Evolutionary conservation across 1,140 invertebrate species (phyloP), one percentile per base, ranked within the genome.

Genomic region (Bombus vancouverensis): DNA sequence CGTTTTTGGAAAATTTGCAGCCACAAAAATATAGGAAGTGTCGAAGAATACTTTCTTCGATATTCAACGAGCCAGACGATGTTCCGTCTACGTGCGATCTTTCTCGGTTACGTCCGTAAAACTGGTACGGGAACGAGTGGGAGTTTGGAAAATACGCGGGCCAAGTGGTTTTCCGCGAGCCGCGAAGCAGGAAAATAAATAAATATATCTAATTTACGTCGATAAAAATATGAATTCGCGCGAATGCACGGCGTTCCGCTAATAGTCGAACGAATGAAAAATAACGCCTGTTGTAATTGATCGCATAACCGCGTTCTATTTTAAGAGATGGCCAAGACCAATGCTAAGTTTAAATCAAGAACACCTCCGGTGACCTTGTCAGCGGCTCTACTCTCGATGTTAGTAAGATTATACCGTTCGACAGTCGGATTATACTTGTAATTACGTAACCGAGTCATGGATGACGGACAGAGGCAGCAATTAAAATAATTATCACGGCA

Each of bases 341-440:
- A 53, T 53, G 62, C 32, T 70, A 80, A 39, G 65, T 71, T 80
- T 80, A 53, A n/a, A 47, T n/a, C 62, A 28, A 70, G 80, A 44
- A 71, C 80, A 22, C 10, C 53, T 25, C 42, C 12, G 47, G 12
- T 47, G 34, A 80, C 78, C 78, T 80, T 80, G 78, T 70, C 65
- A 65, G 34, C 32, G 10, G 47, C 6, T 80, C 42, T 32, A 10
- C 15, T 80, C 47, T 53, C 44, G 37, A 8, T 53, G 65, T 70
- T 66, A 22, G 32, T 12, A 3, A 79, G 44, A 70, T 39, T 53
- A 70, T 65, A 53, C 44, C 18, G 39, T 12, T 53, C 13, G 44
- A n/a, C 59, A 12, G 9, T 25, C 2, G 37, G 12, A 32, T 70
- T 34, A 76, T 25, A 28, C 39, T 8, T 18, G 22, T 12, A 70